Evolutionary conservation across 2,888 invertebrate species (phyloP).

Genomic region (Diploptera punctata): DNA sequence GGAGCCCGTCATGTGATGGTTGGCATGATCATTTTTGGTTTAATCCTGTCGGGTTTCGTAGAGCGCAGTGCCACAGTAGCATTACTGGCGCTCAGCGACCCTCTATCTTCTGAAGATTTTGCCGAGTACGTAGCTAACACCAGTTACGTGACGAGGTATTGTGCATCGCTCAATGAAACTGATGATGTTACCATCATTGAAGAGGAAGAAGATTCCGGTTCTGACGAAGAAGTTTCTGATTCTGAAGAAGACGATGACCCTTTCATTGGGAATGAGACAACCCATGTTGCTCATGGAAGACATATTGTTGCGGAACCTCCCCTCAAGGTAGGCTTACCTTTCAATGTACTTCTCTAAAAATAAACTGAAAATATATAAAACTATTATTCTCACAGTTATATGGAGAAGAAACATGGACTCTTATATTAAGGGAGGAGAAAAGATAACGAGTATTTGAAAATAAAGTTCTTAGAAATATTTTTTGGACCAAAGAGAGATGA

Average conservation of each 20-base stretch:
- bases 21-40: slow-evolving; percentile 60
- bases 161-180: slow-evolving; percentile 49
- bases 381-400: no score
- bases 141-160: slow-evolving; percentile 57
- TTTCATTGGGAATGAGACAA: slow-evolving; percentile 22
- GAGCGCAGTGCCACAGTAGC: slow-evolving; percentile 64
- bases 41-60: slow-evolving; percentile 62
- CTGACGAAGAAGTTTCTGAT: background rate
- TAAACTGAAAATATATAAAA: no score
- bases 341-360: no score
- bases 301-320: slow-evolving; percentile 36
- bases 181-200: background rate
- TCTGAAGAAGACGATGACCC: slow-evolving; percentile 29
- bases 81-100: slow-evolving; percentile 57
- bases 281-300: slow-evolving; percentile 34
- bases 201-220: background rate
- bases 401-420: no score
- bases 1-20: slow-evolving; percentile 60
- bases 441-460: no score
- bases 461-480: no score
- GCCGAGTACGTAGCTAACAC: slow-evolving; percentile 59
- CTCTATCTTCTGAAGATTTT: slow-evolving; percentile 56
- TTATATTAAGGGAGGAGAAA: no score
- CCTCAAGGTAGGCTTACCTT: slow-evolving; percentile 34
- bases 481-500: no score